Conservation (phyloP, 2,888 invertebrate genomes). For the Nesidiocoris tenuis region DNA sequence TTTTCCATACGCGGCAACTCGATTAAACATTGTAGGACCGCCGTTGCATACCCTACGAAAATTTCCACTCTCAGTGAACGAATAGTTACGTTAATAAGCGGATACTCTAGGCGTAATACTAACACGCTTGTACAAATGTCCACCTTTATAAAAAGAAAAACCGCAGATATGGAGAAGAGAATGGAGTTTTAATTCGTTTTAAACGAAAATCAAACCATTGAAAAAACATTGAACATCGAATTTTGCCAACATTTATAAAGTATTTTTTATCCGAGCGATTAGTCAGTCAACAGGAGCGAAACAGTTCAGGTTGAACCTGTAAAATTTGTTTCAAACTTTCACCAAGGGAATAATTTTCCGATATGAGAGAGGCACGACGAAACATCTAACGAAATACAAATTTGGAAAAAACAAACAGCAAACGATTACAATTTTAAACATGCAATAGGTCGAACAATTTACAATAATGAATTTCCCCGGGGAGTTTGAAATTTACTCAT, state of each 20-base stretch:
- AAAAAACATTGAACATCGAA: neutral
- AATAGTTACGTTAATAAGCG: slow-evolving; percentile 34
- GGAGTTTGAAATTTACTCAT: no score
- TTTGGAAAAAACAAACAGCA: slow-evolving; percentile 2
- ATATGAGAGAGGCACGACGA: slow-evolving; percentile 3
- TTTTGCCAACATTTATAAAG: slow-evolving; percentile 21
- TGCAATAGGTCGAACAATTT: neutral
- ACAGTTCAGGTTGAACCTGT: slow-evolving; percentile 14
- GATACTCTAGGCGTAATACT: slow-evolving; percentile 34
- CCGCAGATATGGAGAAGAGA: neutral
- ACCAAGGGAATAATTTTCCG: neutral
- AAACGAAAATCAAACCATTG: slow-evolving; percentile 7
- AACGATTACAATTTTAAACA: neutral
- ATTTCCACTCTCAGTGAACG: slow-evolving; percentile 17
- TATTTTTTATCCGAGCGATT: slow-evolving; percentile 5
- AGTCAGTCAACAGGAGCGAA: slow-evolving; percentile 20
- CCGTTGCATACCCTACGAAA: slow-evolving; percentile 1
- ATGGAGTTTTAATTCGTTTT: slow-evolving; percentile 19
- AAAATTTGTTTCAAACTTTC: neutral
- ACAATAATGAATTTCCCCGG: no score
- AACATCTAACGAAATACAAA: slow-evolving; percentile 1
- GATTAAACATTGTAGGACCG: slow-evolving; percentile 7
- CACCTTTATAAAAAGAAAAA: neutral
- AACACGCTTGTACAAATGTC: slow-evolving; percentile 6
- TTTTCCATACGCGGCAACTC: neutral